These are phyloP conservation scores for Cheilosia pagana DNA, from an alignment of 2,888 invertebrate species.

Conservation along the genomic window DNA sequence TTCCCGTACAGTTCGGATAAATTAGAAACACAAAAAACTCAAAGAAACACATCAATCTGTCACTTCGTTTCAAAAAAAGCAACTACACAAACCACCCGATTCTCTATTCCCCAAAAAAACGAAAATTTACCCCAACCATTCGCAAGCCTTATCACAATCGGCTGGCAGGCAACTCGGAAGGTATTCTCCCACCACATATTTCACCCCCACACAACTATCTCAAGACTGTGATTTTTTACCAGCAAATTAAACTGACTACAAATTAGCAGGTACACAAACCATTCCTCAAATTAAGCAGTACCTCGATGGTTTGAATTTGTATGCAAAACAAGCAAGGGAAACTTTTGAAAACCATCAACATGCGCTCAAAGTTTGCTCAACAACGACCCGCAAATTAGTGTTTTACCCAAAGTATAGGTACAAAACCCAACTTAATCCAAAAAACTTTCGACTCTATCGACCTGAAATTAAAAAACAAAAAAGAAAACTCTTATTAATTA, in stretches of 20 bases:
- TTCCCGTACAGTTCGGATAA: too few species aligned
- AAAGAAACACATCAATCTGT: not conserved
- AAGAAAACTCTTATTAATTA: conserved; percentile 9
- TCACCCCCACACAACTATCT: too few species aligned
- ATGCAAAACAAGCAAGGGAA: too few species aligned
- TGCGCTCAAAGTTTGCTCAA: conserved; percentile 1
- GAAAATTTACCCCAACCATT: not conserved
- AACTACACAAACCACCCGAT: not conserved
- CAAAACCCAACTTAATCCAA: not conserved
- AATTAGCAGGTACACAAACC: too few species aligned
- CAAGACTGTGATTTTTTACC: too few species aligned
- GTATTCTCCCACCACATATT: too few species aligned
- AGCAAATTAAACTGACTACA: too few species aligned
- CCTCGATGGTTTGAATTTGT: too few species aligned
- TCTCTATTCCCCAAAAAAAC: not conserved
- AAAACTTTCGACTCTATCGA: not conserved
- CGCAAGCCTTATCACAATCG: too few species aligned
- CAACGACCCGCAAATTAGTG: conserved; percentile 3
- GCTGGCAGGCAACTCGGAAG: too few species aligned
- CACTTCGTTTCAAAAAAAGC: not conserved
- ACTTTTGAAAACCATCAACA: not conserved
- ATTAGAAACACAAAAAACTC: too few species aligned
- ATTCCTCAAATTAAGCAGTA: too few species aligned
- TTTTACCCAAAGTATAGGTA: not conserved
- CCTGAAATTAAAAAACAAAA: not conserved